A percentile compares a stretch with the other conserved stretches of the same genome.
phyloP scores from a whole-genome alignment of 2,113 vertebrate species.

The Pogonocichla stellata region DNA sequence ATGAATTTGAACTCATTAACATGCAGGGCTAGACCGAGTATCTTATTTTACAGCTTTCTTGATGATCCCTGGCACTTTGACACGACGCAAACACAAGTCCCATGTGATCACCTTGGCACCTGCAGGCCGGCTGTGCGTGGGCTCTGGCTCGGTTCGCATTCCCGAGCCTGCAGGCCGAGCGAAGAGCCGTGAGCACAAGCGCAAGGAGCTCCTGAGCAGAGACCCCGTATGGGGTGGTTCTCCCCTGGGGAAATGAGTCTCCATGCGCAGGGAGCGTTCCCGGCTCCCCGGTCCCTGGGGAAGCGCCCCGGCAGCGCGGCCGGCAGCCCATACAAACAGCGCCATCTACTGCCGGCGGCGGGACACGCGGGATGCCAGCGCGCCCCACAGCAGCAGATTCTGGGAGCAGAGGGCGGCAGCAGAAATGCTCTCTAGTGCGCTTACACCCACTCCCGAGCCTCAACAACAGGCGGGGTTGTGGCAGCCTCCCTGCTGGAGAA shows the following conservation, averaged over 20 bases:
- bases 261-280: neutral
- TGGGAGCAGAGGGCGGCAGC: neutral
- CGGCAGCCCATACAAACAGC: conserved; percentile 20
- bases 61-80: neutral
- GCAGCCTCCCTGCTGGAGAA: neutral
- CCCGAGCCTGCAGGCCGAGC: accelerated
- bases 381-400: neutral
- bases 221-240: neutral
- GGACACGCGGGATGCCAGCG: neutral
- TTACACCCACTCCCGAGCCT: neutral
- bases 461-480: accelerated
- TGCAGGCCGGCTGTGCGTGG: neutral
- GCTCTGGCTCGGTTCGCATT: neutral
- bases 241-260: neutral
- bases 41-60: neutral
- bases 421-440: neutral
- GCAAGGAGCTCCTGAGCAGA: neutral
- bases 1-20: neutral
- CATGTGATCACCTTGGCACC: neutral
- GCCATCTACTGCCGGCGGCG: conserved; percentile 34
- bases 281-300: no score
- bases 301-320: no score
- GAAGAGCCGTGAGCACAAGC: neutral
- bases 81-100: neutral
- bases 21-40: neutral